These are phyloP conservation scores for Nebria salina DNA, from an alignment of 2,888 invertebrate species.

Conservation along the genomic window DNA sequence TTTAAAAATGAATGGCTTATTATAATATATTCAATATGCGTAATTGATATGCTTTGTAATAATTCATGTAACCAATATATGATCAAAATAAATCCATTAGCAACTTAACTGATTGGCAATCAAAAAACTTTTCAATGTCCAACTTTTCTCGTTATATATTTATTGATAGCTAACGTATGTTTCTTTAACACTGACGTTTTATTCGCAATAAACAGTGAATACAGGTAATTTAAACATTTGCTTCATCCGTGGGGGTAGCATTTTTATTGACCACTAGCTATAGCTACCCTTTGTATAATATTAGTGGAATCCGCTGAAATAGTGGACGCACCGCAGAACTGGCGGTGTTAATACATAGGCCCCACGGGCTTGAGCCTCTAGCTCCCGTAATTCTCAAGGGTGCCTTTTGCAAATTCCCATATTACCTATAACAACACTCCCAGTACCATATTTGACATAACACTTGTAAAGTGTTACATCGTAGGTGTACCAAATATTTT, in stretches of 20 bases:
- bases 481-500: background rate
- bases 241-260: too few species aligned
- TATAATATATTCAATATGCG: background rate
- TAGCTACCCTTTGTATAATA: background rate
- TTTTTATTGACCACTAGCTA: too few species aligned
- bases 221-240: too few species aligned
- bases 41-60: background rate
- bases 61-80: background rate
- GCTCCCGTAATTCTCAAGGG: background rate
- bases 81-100: background rate
- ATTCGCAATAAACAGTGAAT: too few species aligned
- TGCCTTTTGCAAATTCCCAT: background rate
- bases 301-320: background rate
- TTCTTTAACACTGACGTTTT: background rate
- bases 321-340: background rate
- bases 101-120: background rate
- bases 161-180: background rate
- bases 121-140: background rate
- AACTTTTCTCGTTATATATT: background rate
- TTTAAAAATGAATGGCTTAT: background rate
- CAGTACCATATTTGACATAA: background rate
- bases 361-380: background rate
- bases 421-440: conserved; percentile 1
- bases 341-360: background rate
- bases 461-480: background rate